Conservation (phyloP, 2,113 vertebrate genomes). For the Chitala chitala region DNA sequence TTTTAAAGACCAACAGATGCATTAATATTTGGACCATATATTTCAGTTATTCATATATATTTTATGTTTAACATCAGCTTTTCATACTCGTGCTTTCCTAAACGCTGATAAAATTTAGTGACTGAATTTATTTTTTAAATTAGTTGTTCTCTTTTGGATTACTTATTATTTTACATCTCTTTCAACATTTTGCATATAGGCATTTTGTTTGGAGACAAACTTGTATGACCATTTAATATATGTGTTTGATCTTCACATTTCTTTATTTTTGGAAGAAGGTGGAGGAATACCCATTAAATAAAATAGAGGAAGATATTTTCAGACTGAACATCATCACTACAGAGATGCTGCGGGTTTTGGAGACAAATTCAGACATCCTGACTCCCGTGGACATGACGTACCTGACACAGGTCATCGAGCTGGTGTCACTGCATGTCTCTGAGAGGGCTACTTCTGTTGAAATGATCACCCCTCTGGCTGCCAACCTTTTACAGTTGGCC, state of each 20-base stretch:
- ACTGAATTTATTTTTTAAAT: no score
- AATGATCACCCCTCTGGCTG: slow-evolving; percentile 30
- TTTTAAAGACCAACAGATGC: background rate
- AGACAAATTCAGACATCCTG: slow-evolving; percentile 34
- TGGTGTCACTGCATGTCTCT: slow-evolving; percentile 28
- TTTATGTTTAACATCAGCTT: no score
- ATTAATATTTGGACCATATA: no score
- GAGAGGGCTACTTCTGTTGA: slow-evolving; percentile 6
- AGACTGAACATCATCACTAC: slow-evolving; percentile 41
- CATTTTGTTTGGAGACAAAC: background rate
- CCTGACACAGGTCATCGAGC: slow-evolving; percentile 36
- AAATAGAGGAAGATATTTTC: slow-evolving; percentile 33
- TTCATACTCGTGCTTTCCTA: no score
- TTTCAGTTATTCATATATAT: no score
- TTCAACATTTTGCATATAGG: background rate
- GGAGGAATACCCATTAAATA: slow-evolving; percentile 37
- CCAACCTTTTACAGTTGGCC: slow-evolving; percentile 38
- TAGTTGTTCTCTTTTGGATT: no score
- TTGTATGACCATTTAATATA: background rate
- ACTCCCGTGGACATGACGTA: slow-evolving; percentile 36
- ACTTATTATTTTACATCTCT: background rate
- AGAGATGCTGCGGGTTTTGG: slow-evolving; percentile 38
- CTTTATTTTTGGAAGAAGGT: slow-evolving; percentile 33
- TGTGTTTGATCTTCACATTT: background rate
- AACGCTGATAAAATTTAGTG: no score